phyloP scores from a whole-genome alignment of 2,888 invertebrate species.

The Autographa gamma region DNA sequence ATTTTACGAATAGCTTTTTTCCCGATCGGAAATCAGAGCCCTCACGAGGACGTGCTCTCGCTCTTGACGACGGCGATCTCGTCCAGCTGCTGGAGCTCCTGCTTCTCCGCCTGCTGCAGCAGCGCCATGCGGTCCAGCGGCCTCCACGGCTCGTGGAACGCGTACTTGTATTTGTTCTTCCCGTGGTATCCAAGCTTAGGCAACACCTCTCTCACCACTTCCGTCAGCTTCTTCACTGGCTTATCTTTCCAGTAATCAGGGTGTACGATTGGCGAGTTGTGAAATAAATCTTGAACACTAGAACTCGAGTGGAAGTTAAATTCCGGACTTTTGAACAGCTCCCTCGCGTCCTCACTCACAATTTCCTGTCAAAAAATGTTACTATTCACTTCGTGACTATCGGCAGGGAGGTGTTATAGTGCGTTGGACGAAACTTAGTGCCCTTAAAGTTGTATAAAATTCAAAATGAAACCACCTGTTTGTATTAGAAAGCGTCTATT shows the following conservation, averaged over 20 bases:
- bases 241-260: slow-evolving; percentile 79
- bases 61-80: slow-evolving; percentile 38
- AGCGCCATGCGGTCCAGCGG: slow-evolving; percentile 78
- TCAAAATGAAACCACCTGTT: slow-evolving; percentile 50
- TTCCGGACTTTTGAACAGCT: slow-evolving; percentile 63
- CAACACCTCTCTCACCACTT: slow-evolving; percentile 60
- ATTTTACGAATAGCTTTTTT: slow-evolving; percentile 41
- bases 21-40: slow-evolving; percentile 73
- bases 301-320: slow-evolving; percentile 45
- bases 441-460: slow-evolving; percentile 25
- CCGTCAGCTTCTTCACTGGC: slow-evolving; percentile 59
- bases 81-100: slow-evolving; percentile 61
- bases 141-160: slow-evolving; percentile 85
- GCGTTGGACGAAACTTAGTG: slow-evolving; percentile 80
- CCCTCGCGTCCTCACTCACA: slow-evolving; percentile 65
- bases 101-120: slow-evolving; percentile 77
- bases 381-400: slow-evolving; percentile 61
- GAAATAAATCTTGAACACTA: slow-evolving; percentile 71
- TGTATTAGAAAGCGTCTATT: slow-evolving; percentile 36
- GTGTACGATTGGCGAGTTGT: slow-evolving; percentile 75
- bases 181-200: slow-evolving; percentile 82
- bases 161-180: slow-evolving; percentile 78
- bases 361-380: slow-evolving; percentile 81
- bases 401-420: slow-evolving; percentile 64
- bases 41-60: slow-evolving; percentile 51